Percentiles rank a stretch among this genome's conserved stretches.
Conservation (phyloP, 1,140 invertebrate genomes). For the Saccostrea cuccullata region DNA sequence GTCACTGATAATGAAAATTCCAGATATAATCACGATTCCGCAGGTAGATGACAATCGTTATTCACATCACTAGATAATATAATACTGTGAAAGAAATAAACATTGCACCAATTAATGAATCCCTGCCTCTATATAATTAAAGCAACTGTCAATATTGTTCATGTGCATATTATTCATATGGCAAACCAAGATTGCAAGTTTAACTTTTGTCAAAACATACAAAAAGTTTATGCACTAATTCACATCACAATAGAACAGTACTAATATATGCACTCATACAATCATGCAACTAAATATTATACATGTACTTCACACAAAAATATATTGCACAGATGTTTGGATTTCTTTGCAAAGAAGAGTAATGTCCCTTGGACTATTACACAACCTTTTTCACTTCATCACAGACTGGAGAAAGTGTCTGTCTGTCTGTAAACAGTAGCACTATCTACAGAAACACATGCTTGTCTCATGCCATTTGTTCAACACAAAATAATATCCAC, state of each 20-base stretch:
- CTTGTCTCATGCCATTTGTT: constrained; percentile 22
- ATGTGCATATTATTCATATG: background rate
- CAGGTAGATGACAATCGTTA: background rate
- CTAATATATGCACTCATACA: background rate
- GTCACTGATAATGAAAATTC: background rate
- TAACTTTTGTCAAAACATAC: background rate
- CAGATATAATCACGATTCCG: background rate
- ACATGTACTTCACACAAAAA: constrained; percentile 27
- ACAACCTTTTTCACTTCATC: constrained; percentile 35
- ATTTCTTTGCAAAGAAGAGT: constrained; percentile 19
- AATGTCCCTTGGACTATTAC: constrained; percentile 26
- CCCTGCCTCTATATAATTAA: constrained; percentile 31
- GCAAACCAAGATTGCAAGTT: constrained; percentile 21
- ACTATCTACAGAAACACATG: constrained; percentile 11
- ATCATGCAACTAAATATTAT: background rate
- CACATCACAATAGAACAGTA: constrained; percentile 10
- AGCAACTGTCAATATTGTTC: background rate
- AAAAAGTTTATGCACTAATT: constrained; percentile 12
- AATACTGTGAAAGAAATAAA: constrained; percentile 35
- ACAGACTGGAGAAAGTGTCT: background rate
- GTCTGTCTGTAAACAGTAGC: background rate
- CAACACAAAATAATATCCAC: constrained; percentile 21
- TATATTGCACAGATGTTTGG: constrained; percentile 28
- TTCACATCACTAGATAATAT: background rate
- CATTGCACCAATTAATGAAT: constrained; percentile 28